A percentile compares a stretch with the other conserved stretches of the same genome.
phyloP scores from a whole-genome alignment of 2,888 invertebrate genomes.

The Diadegma fenestrale region DNA sequence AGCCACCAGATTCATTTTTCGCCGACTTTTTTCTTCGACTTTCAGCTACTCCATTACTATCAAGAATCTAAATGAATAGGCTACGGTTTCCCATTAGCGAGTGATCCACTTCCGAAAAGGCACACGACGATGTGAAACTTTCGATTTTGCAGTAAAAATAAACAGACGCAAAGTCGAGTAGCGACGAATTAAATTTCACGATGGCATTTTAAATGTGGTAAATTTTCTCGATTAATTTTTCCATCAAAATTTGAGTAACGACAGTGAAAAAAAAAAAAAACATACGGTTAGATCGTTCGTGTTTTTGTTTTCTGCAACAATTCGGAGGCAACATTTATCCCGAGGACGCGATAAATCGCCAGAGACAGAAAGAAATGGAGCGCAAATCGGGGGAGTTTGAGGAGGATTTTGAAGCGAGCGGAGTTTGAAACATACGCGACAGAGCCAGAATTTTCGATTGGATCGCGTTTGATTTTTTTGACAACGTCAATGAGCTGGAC shows the following conservation, averaged over 20 bases:
- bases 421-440: slow-evolving; percentile 9
- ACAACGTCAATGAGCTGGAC: background rate
- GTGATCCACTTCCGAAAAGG: background rate
- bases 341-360: slow-evolving; percentile 36
- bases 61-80: background rate
- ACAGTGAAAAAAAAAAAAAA: background rate
- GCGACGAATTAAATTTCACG: background rate
- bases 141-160: background rate
- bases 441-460: background rate
- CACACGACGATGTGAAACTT: background rate
- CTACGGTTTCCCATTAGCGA: background rate
- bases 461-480: background rate
- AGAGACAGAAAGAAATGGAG: slow-evolving; percentile 63
- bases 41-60: background rate
- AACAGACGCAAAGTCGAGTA: background rate
- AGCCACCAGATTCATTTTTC: slow-evolving; percentile 22
- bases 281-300: slow-evolving; percentile 11
- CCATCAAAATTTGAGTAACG: background rate
- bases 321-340: slow-evolving; percentile 23
- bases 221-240: background rate
- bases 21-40: background rate
- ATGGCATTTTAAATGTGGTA: background rate
- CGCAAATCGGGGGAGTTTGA: slow-evolving; percentile 36
- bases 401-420: slow-evolving; percentile 15
- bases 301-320: slow-evolving; percentile 11